phyloP scores from a whole-genome alignment of 2,113 vertebrate species.

The Hipposideros armiger region DNA sequence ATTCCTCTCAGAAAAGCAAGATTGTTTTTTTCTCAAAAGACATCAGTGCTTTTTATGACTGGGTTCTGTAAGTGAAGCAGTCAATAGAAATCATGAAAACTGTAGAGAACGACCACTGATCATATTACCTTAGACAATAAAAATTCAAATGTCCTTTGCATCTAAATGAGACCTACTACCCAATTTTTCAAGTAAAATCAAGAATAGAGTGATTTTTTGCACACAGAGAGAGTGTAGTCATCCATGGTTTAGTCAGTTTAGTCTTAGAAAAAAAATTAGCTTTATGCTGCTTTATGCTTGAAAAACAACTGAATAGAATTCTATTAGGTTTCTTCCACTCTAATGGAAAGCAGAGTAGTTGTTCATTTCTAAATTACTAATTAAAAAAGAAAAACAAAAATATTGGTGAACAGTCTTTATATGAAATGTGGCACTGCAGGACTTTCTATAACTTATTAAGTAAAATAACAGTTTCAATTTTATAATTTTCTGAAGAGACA shows the following conservation, averaged over 20 bases:
- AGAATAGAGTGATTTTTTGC: background rate
- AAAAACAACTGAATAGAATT: background rate
- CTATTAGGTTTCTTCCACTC: background rate
- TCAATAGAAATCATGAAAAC: background rate
- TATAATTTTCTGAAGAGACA: slow-evolving; percentile 7
- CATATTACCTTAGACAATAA: background rate
- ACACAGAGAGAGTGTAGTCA: background rate
- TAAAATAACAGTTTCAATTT: background rate
- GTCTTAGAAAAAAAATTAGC: background rate
- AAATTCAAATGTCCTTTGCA: background rate
- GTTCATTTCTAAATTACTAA: background rate
- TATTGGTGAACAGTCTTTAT: background rate
- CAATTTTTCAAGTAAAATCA: slow-evolving; percentile 17
- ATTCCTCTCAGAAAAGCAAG: background rate
- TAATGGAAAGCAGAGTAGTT: background rate
- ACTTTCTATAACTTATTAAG: background rate
- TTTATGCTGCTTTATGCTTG: background rate
- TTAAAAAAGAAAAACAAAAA: background rate
- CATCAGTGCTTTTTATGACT: background rate
- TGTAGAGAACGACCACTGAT: background rate
- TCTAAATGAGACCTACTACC: background rate
- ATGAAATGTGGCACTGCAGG: background rate
- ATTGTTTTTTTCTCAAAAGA: background rate
- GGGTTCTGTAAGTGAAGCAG: background rate
- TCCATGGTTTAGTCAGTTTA: background rate